Conservation (phyloP, 2,888 invertebrate genomes). For the Eilema griseolum region DNA sequence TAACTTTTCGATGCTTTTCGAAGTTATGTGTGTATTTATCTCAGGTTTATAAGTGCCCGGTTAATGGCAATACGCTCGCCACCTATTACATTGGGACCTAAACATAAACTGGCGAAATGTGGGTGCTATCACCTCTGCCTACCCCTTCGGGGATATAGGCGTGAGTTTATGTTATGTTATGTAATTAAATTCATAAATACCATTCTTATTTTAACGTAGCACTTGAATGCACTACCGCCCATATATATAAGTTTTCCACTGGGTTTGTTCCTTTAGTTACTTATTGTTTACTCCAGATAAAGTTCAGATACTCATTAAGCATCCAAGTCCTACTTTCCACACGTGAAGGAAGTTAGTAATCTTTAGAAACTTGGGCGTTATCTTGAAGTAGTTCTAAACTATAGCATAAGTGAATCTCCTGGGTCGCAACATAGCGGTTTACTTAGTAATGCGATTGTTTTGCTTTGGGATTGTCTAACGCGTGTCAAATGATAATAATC, state of each 20-base stretch:
- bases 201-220: no score
- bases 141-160: no score
- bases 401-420: conserved; percentile 1
- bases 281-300: conserved; percentile 2
- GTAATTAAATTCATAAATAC: no score
- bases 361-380: conserved; percentile 13
- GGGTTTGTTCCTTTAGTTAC: background rate
- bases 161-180: no score
- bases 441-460: background rate
- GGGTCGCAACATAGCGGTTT: background rate
- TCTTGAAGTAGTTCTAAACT: conserved; percentile 10
- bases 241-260: background rate
- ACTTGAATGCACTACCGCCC: background rate
- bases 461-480: background rate
- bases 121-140: no score
- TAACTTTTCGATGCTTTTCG: no score
- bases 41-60: no score
- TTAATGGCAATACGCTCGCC: no score
- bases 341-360: conserved; percentile 8
- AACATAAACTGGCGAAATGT: no score
- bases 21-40: no score
- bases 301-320: conserved; percentile 4
- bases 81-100: no score
- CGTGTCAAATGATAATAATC: background rate
- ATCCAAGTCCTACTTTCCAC: background rate